Conservation (phyloP, 2,888 invertebrate genomes). For the Hydrotaea diabolus region DNA sequence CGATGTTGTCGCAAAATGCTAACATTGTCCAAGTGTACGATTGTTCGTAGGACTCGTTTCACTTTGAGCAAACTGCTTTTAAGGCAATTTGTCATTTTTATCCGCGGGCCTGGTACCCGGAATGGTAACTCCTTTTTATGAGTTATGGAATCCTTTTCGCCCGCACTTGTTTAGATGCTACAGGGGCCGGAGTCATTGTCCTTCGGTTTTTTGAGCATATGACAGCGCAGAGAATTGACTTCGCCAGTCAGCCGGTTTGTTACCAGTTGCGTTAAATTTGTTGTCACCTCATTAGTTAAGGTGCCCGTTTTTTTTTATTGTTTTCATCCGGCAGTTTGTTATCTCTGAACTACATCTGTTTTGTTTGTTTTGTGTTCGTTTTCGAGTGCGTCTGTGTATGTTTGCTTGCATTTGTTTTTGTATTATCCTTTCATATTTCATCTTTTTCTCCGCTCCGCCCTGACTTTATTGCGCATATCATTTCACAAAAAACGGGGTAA, state of each 20-base stretch:
- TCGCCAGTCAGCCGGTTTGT: slow-evolving; percentile 41
- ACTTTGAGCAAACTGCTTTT: slow-evolving; percentile 75
- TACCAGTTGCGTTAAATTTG: slow-evolving; percentile 77
- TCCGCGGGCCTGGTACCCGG: slow-evolving; percentile 32
- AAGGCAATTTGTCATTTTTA: slow-evolving; percentile 75
- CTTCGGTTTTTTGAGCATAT: not conserved
- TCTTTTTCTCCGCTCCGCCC: slow-evolving; percentile 37
- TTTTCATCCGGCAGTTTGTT: slow-evolving; percentile 5
- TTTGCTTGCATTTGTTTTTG: too few relatives aligned
- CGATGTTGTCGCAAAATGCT: slow-evolving; percentile 61
- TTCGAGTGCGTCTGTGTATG: too few relatives aligned
- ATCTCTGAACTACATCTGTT: slow-evolving; percentile 67
- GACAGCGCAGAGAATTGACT: slow-evolving; percentile 21
- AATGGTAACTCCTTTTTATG: slow-evolving; percentile 43
- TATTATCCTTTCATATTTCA: slow-evolving; percentile 34
- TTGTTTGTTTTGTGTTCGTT: slow-evolving; percentile 54
- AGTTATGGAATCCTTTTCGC: slow-evolving; percentile 31
- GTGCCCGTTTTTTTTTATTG: slow-evolving; percentile 63
- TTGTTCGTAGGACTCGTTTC: not conserved
- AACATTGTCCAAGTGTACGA: slow-evolving; percentile 56
- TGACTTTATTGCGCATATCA: not conserved
- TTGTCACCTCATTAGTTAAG: slow-evolving; percentile 79
- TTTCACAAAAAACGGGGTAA: slow-evolving; percentile 45
- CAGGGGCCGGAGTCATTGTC: not conserved
- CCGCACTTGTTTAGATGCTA: slow-evolving; percentile 55